Base-by-base conservation (phyloP, 2,113 vertebrate species). In the Centropristis striata region DNA sequence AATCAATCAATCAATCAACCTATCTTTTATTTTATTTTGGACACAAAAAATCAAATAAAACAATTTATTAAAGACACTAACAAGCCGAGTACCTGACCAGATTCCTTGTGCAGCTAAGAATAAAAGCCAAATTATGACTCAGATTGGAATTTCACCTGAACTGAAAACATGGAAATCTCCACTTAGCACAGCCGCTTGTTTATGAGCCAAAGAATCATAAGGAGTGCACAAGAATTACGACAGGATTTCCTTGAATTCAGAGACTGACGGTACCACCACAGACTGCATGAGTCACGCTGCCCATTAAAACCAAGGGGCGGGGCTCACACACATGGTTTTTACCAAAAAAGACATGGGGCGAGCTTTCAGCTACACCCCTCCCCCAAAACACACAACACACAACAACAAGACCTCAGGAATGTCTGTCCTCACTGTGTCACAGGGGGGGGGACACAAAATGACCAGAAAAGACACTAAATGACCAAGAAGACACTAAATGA, bases 201-300 rank as follows among this genome's bases (percentile, higher is more conserved):
- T 61, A 66, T 11, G n/a, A 39, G n/a, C 13, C 42, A 54, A 46
- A 65, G 41, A 14, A 78, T 79, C 55, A 72, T 59, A 72, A 53
- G 25, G 64, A 6, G 70, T 28, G 16, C 60, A 69, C 23, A 61
- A 74, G 53, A 82, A 20, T 55, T 53, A 36, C 2, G 63, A 80
- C 80, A 84, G 86, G 86, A 86, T 77, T 88, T 90, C 83, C 88
- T 67, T 25, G 2, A 32, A 25, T 50, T 71, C 53, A 71, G 78
- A 85, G 55, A 57, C 27, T 41, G 15, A 68, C 3, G 23, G 49
- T 58, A 49, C 5, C 41, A 9, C 32, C 11, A 44, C 50, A 68
- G 66, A 63, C 72, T 25, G 27, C 70, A 67, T 73, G 84, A 88
- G 74, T 90, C 80, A 86, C 50, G 9, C 55, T 55, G 37, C 37